Base-by-base conservation (phyloP, 2,113 vertebrate genomes). In the Ibidorhyncha struthersii region DNA sequence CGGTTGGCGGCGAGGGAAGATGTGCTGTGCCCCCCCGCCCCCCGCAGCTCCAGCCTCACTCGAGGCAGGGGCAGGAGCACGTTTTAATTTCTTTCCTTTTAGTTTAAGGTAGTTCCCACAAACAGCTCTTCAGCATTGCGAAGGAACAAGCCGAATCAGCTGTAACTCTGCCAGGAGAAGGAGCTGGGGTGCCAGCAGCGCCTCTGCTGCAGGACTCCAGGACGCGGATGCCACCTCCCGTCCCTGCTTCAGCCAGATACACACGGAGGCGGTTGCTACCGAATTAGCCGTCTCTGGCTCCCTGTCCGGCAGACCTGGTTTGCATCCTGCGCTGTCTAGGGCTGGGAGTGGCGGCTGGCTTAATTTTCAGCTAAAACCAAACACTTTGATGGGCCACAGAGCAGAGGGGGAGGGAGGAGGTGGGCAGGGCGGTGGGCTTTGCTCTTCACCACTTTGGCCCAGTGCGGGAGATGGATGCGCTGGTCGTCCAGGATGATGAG, bases 401-500 rank as follows among this genome's bases (percentile, higher is more conserved):
- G n/a, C 0, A 0, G 27, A 53, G 53, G 50, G 59, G 41, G 27
- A 17, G 49, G 47, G 73, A 45, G 40, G 36, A 27, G 55, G 23
- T 0, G 2, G n/a, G 30, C 23, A 30, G 30, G 45, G 52, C 2
- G 5, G 5, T 1, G 21, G 36, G 43, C 5, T 98, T 98, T 59
- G 77, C 78, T 91, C 73, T 12, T 96, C 98, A 99, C 99, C 99
- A 98, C 99, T 98, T 98, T 98, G 66, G 99, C 99, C 99, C 99
- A 99, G 96, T 94, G 76, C 0, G 99, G 99, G 95, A 99, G 98
- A 95, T 99, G 97, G 74, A 99, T 70, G 49, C 99, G 98, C 36
- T 98, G 98, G 97, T 99, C 99, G 11, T 99, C 99, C 52, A 99
- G 95, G 20, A 99, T 98, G 80, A 99, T 98, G 71, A 99, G 74